These are phyloP conservation scores for Cryptus viduatorius DNA, from an alignment of 2,888 invertebrate genomes.

Conservation along the genomic window DNA sequence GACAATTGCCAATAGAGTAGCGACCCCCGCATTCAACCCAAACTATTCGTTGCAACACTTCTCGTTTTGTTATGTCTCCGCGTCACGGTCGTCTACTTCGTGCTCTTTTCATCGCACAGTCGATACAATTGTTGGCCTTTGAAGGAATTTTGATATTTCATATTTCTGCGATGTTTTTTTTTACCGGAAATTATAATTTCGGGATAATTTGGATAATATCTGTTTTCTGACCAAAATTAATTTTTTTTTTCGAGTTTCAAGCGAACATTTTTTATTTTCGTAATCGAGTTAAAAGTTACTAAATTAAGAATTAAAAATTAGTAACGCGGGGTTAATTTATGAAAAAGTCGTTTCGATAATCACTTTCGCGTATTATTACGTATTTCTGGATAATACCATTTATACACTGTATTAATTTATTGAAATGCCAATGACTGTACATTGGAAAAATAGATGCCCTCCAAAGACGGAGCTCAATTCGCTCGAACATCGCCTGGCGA, in stretches of 20 bases:
- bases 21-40: slow-evolving; percentile 18
- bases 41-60: slow-evolving; percentile 6
- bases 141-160: no score
- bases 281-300: no score
- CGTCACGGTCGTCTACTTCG: background rate
- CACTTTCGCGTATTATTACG: no score
- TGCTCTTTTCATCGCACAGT: background rate
- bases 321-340: no score
- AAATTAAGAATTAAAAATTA: no score
- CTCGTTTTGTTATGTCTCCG: background rate
- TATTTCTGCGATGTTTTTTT: no score
- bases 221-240: no score
- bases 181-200: no score
- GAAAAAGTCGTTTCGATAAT: background rate
- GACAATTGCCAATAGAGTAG: slow-evolving; percentile 28
- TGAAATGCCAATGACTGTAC: background rate
- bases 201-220: no score
- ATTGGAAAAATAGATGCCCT: background rate
- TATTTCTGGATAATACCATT: background rate
- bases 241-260: no score
- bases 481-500: background rate
- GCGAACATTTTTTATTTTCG: no score
- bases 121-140: no score
- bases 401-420: background rate
- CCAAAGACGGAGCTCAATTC: background rate